Evolutionary conservation across 2,888 invertebrate species (phyloP), one percentile per base, ranked within the genome.

Genomic region (Heliconius ethilla): DNA sequence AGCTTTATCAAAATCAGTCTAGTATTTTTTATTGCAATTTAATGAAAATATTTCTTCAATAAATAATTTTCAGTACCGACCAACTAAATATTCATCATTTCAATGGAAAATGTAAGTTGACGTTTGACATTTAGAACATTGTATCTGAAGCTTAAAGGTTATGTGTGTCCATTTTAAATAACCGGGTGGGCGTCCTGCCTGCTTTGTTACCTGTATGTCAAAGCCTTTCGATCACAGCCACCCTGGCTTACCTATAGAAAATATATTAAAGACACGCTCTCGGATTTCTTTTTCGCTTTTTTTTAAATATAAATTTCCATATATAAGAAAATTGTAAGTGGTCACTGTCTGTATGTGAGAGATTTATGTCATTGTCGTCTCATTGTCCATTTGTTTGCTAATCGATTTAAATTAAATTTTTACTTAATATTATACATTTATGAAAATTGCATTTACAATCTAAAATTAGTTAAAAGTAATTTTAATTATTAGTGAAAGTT

Each of bases 81-180:
- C 37, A 37, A n/a, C 22, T 66, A 10, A 65, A 33, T 65, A 65
- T 65, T 65, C 7, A 33, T 18, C 29, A 65, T 18, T 65, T 66
- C 4, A 66, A 66, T 22, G 33, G 22, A 37, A 40, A 37, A 67
- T 67, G 5, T n/a, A n/a, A 67, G 37, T 6, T 67, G 37, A 11
- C 67, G n/a, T 67, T 67, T 37, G 67, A 67, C 67, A 67, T 66
- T 66, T 66, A 33, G 33, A 66, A 37, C 11, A 66, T 67, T 67
- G 37, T 67, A 67, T n/a, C 13, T 37, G 11, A 37, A n/a, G 37
- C 13, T 67, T 37, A 37, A 67, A 67, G 37, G 67, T 67, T 67
- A 37, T 67, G 67, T 37, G n/a, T 37, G n/a, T 67, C 37, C 37
- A 67, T 67, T 67, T 67, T 67, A 37, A 37, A 67, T 37, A 37